Evolutionary conservation across 2,113 vertebrate genomes (phyloP), one percentile per base, ranked within the genome.

Genomic region (Recurvirostra avosetta): DNA sequence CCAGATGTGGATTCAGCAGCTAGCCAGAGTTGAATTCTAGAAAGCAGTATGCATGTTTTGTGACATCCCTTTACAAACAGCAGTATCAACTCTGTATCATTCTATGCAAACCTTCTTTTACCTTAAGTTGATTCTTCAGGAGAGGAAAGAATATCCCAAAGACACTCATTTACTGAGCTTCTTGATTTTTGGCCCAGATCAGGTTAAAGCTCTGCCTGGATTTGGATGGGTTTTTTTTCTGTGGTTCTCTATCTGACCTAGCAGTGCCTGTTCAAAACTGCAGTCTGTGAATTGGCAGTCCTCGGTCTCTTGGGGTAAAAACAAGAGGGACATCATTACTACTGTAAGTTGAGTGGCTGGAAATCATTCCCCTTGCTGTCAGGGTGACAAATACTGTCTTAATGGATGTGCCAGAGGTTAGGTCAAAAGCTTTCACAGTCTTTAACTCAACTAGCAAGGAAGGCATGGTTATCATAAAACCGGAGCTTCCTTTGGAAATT

Each of bases 371-470:
- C 77, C 91, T 94, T 92, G 87, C 88, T 98, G 97, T 98, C 98
- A 98, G 86, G 97, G 97, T 97, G 98, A 98, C 97, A 97, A 97
- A 98, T 98, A 97, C 96, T 96, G 95, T 97, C 97, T 97, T 98
- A 95, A 96, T 95, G 97, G 92, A 97, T 95, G 94, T 96, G 96
- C 81, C 92, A 92, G 87, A 97, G 96, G 98, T 98, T 98, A 97
- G 98, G 97, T 97, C 98, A 97, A 81, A 94, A 94, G 86, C 86
- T 97, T 92, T 68, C 4, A 0, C 41, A 12, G 49, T 49, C 22
- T 49, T 49, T 49, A 49, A 68, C 92, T 93, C 97, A 90, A 86
- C 94, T 74, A 76, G 87, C 93, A 88, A 70, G 92, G 50, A 68
- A 94, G 76, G 63, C 47, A 59, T 59, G 21, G 38, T 83, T 78